A percentile compares a stretch with the other conserved stretches of the same genome.
Evolutionary conservation across 2,888 invertebrate genomes (phyloP).

Genomic region (Apantesis nais): DNA sequence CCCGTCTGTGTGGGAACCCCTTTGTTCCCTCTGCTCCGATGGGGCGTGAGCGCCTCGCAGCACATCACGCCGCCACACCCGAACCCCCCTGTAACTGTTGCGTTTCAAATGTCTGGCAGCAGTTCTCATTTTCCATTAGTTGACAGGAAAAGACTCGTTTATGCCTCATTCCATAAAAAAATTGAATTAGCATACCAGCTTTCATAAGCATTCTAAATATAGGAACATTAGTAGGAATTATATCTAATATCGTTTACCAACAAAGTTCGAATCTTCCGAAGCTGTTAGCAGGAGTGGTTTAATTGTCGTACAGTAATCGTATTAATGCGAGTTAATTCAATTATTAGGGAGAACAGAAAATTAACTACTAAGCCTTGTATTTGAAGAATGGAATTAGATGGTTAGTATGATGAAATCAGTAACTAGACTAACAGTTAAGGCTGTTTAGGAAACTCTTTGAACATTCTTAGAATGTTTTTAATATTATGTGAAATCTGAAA

Average conservation of each 20-base stretch:
- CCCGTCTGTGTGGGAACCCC: no score
- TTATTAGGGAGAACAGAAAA: conserved; percentile 9
- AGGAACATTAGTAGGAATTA: neutral
- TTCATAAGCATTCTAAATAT: neutral
- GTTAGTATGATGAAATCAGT: neutral
- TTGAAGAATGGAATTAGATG: conserved; percentile 9
- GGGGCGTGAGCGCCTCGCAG: no score
- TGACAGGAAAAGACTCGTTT: no score
- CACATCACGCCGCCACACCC: no score
- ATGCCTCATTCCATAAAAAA: no score
- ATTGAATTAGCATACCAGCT: neutral
- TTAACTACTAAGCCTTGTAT: conserved; percentile 8
- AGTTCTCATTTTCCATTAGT: no score
- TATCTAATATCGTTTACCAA: neutral
- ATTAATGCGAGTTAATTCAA: conserved; percentile 9
- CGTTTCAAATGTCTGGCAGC: no score
- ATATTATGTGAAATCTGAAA: neutral
- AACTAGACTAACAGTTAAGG: neutral
- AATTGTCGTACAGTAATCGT: conserved; percentile 1
- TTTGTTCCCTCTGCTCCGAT: no score
- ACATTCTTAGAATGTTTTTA: neutral
- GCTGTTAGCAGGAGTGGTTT: conserved; percentile 2
- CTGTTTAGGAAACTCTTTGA: neutral
- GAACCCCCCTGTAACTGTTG: no score
- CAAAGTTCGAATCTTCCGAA: conserved; percentile 4